Conservation (phyloP, 2,888 invertebrate genomes). For the Spodoptera littoralis region DNA sequence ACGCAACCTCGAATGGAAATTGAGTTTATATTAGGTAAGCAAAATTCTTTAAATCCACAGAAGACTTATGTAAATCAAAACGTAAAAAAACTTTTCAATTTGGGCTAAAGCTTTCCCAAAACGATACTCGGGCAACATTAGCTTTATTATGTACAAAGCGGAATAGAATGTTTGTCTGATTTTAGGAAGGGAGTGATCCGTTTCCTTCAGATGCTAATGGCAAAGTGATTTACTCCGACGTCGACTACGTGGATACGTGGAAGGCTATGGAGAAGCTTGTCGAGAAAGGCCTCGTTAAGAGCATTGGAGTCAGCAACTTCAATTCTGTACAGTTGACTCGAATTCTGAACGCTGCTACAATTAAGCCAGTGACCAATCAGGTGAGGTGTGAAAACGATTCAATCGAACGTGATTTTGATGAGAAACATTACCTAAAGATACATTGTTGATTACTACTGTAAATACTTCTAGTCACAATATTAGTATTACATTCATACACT, state of each 20-base stretch:
- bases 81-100: conserved; percentile 40
- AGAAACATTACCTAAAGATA: background rate
- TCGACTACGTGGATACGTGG: conserved; percentile 91
- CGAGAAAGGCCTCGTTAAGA: conserved; percentile 89
- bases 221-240: conserved; percentile 88
- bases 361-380: conserved; percentile 90
- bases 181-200: conserved; percentile 89
- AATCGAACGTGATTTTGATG: conserved; percentile 67
- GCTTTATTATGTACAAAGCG: conserved; percentile 45
- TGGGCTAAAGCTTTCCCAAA: conserved; percentile 35
- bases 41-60: conserved; percentile 35
- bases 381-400: conserved; percentile 68
- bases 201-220: conserved; percentile 89
- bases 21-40: conserved; percentile 37
- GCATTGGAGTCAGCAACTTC: conserved; percentile 93
- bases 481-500: too few species aligned
- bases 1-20: conserved; percentile 36
- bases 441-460: too few species aligned
- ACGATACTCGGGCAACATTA: conserved; percentile 36
- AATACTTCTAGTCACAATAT: too few species aligned
- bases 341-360: conserved; percentile 87
- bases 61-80: conserved; percentile 42
- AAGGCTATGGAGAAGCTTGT: conserved; percentile 91
- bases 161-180: conserved; percentile 44
- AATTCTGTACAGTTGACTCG: conserved; percentile 91